phyloP scores from a whole-genome alignment of 2,113 vertebrate genomes.

The Bombycilla garrulus region DNA sequence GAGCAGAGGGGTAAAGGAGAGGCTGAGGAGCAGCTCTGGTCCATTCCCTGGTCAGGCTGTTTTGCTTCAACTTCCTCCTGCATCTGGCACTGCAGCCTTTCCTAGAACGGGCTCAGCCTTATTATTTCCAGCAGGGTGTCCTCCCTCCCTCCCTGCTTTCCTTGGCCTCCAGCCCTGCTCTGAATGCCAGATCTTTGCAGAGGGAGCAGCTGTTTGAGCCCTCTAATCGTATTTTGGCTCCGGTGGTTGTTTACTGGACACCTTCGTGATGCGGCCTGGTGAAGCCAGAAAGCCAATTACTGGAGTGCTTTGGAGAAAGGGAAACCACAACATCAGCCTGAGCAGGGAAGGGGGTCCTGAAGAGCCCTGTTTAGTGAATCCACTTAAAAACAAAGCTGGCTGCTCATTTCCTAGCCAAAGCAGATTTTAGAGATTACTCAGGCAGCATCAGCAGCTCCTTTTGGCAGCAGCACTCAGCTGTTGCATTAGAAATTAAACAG shows the following conservation, averaged over 20 bases:
- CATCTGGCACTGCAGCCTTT: background rate
- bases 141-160: constrained; percentile 1
- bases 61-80: background rate
- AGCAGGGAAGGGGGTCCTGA: background rate
- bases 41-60: background rate
- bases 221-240: background rate
- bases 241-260: background rate
- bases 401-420: background rate
- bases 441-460: background rate
- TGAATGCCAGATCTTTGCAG: constrained; percentile 38
- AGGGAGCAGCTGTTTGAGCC: constrained; percentile 40
- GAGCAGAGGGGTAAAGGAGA: background rate
- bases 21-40: background rate
- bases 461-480: background rate
- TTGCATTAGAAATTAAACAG: background rate
- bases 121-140: background rate
- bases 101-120: background rate
- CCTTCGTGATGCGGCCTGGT: accelerated
- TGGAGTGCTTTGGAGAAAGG: accelerated
- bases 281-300: background rate
- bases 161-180: background rate
- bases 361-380: background rate
- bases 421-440: background rate
- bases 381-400: background rate
- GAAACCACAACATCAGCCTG: background rate